A percentile compares a stretch with the other conserved stretches of the same genome.
phyloP scores from a whole-genome alignment of 2,113 vertebrate species.

The Pseudorectes ferrugineus region DNA sequence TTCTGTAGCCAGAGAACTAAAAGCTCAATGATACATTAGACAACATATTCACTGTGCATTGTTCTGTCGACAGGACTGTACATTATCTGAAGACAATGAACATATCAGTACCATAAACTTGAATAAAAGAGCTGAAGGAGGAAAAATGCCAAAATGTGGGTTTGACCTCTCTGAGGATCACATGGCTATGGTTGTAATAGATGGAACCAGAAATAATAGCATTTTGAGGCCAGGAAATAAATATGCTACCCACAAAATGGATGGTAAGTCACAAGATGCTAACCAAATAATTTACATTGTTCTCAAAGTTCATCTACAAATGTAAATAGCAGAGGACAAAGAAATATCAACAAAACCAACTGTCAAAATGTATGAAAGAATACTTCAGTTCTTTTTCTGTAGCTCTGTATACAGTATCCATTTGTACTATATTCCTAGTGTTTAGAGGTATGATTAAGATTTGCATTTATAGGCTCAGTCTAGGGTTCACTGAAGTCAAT shows the following conservation, averaged over 20 bases:
- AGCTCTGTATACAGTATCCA: background rate
- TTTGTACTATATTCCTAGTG: background rate
- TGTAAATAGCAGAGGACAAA: background rate
- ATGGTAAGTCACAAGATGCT: conserved; percentile 31
- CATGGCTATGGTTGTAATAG: background rate
- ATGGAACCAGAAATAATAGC: conserved; percentile 2
- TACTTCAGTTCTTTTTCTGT: background rate
- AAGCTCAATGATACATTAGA: conserved; percentile 1
- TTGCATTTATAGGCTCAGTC: background rate
- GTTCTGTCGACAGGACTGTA: conserved; percentile 27
- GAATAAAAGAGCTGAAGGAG: conserved; percentile 50
- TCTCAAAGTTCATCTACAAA: conserved; percentile 33
- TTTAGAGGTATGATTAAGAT: background rate
- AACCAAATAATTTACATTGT: conserved; percentile 1
- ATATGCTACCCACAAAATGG: conserved; percentile 9
- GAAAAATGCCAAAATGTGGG: conserved; percentile 53
- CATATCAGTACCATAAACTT: conserved; percentile 31
- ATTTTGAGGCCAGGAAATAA: conserved; percentile 26
- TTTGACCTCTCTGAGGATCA: conserved; percentile 47
- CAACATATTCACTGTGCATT: conserved; percentile 57
- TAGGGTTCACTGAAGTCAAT: background rate
- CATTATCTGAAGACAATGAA: conserved; percentile 57
- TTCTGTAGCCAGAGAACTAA: background rate
- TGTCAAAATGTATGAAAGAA: background rate
- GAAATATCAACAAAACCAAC: background rate